Conservation (phyloP, 2,113 vertebrate species). For the Aegypius monachus region DNA sequence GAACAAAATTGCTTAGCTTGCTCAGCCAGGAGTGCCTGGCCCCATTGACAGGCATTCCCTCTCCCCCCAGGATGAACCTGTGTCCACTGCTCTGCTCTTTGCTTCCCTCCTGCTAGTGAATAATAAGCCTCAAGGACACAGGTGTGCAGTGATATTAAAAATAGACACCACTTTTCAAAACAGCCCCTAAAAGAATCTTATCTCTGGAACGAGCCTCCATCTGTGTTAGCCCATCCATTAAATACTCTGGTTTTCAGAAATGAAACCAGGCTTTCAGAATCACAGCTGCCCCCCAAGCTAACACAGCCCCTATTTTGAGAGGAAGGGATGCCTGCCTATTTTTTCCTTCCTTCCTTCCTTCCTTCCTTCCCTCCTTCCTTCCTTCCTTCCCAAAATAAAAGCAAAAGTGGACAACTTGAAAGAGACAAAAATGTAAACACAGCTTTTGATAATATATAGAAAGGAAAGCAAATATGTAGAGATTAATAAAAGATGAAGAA, state of each 20-base stretch:
- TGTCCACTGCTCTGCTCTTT: not conserved
- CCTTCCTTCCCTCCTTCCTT: not conserved
- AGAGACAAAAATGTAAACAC: not conserved
- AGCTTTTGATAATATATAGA: not conserved
- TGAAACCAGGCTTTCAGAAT: not conserved
- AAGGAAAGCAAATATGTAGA: not conserved
- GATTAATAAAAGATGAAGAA: slow-evolving; percentile 18
- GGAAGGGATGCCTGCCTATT: not conserved
- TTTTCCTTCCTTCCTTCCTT: no score
- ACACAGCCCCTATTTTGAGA: not conserved
- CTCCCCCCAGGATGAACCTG: not conserved
- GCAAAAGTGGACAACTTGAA: not conserved
- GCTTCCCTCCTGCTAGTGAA: not conserved
- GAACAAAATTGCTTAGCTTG: not conserved
- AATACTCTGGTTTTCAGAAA: not conserved
- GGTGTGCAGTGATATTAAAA: not conserved
- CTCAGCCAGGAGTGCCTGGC: not conserved
- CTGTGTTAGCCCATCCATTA: not conserved
- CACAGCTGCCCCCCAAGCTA: not conserved
- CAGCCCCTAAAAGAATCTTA: not conserved
- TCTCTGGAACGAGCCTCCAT: not conserved
- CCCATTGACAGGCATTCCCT: not conserved
- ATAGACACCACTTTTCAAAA: not conserved
- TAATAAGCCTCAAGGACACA: not conserved
- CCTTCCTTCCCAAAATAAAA: not conserved